Percentiles rank a stretch among this genome's conserved stretches.
phyloP scores from a whole-genome alignment of 2,113 vertebrate genomes.

The Tachysurus fulvidraco region DNA sequence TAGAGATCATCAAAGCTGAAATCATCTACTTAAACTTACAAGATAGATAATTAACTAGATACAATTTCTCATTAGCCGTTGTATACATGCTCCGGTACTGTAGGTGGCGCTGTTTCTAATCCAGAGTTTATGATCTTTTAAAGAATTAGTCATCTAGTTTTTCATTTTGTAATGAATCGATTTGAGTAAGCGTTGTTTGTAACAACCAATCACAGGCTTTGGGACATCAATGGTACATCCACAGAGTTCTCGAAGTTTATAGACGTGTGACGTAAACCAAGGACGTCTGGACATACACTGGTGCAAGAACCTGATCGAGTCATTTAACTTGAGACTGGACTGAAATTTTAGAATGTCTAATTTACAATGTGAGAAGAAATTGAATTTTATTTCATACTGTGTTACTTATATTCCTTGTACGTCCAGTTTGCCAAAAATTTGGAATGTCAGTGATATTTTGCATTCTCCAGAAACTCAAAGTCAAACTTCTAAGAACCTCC shows the following conservation, averaged over 20 bases:
- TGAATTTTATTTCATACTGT: no score
- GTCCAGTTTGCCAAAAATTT: background rate
- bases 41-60: background rate
- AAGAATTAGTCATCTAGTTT: background rate
- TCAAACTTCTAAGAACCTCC: background rate
- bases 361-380: background rate
- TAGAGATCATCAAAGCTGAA: background rate
- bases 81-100: background rate
- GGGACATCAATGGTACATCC: background rate
- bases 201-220: background rate
- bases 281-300: background rate
- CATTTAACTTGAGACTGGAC: background rate
- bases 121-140: background rate
- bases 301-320: background rate
- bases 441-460: background rate
- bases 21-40: background rate
- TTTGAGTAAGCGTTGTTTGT: background rate
- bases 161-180: background rate
- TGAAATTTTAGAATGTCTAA: background rate
- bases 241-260: background rate
- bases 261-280: background rate
- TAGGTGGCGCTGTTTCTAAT: background rate
- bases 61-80: no score
- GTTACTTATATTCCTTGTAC: background rate
- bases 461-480: background rate